Evolutionary conservation across 2,888 invertebrate species (phyloP).

Genomic region (Troilus luridus): DNA sequence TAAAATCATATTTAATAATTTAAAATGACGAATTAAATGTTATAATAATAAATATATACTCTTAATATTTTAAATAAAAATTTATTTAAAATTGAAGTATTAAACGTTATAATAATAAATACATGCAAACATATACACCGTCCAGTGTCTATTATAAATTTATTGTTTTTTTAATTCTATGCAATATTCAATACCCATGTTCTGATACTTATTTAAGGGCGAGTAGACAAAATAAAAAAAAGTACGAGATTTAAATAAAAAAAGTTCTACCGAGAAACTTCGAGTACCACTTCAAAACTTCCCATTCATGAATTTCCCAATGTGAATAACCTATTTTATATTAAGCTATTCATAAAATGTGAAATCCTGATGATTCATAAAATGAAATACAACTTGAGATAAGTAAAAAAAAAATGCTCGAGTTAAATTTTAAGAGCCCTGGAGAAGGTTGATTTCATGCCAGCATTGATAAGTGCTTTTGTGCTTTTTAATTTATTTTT

Average conservation of each 20-base stretch:
- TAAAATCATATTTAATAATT: too few species aligned
- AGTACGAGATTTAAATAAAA: neutral
- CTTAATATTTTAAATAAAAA: too few species aligned
- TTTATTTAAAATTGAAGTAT: too few species aligned
- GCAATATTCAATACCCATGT: neutral
- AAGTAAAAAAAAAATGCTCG: neutral
- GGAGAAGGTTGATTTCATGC: neutral
- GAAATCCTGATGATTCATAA: neutral
- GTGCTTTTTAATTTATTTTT: neutral
- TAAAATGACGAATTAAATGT: too few species aligned
- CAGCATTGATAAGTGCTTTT: neutral
- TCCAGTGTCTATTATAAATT: too few species aligned
- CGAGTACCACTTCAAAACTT: neutral
- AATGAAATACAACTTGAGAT: neutral
- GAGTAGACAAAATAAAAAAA: neutral
- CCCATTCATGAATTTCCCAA: neutral
- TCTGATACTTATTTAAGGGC: neutral
- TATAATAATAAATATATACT: too few species aligned
- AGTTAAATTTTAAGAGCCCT: neutral
- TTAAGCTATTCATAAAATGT: conserved; percentile 26
- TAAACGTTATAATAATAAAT: too few species aligned
- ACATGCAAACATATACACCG: too few species aligned
- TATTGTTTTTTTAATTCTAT: too few species aligned
- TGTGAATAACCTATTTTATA: conserved; percentile 4
- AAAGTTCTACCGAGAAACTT: neutral